Percentiles rank a stretch among this genome's conserved stretches.
phyloP scores from a whole-genome alignment of 2,113 vertebrate species.

The Todiramphus saurophagus region DNA sequence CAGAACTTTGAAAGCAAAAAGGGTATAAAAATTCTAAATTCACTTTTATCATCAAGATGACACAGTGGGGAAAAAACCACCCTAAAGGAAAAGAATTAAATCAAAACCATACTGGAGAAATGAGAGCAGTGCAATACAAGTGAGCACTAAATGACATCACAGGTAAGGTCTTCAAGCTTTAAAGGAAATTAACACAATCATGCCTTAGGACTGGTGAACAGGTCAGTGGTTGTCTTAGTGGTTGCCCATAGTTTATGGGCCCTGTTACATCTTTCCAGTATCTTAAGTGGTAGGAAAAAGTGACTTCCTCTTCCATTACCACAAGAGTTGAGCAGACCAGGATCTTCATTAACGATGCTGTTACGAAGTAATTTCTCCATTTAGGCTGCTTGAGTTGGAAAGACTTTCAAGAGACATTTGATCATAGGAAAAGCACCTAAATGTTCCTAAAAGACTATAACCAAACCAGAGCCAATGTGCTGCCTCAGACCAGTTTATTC shows the following conservation, averaged over 20 bases:
- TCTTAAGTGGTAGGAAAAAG: neutral
- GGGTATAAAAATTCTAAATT: neutral
- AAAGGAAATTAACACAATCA: neutral
- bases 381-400: neutral
- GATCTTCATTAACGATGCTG: neutral
- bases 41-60: neutral
- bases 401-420: neutral
- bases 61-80: neutral
- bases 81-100: neutral
- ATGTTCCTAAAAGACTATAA: neutral
- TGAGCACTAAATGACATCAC: neutral
- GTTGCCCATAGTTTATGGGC: neutral
- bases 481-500: neutral
- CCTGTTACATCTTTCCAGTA: neutral
- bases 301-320: neutral
- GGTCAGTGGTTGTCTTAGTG: neutral
- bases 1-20: neutral
- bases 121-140: neutral
- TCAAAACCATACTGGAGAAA: neutral
- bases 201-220: neutral
- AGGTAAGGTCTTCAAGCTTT: neutral
- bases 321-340: neutral
- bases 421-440: neutral
- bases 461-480: rapidly evolving
- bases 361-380: neutral